Evolutionary conservation across 1,140 invertebrate genomes (phyloP), one percentile per base, ranked within the genome.

Genomic region (Lordiphosa collinella): DNA sequence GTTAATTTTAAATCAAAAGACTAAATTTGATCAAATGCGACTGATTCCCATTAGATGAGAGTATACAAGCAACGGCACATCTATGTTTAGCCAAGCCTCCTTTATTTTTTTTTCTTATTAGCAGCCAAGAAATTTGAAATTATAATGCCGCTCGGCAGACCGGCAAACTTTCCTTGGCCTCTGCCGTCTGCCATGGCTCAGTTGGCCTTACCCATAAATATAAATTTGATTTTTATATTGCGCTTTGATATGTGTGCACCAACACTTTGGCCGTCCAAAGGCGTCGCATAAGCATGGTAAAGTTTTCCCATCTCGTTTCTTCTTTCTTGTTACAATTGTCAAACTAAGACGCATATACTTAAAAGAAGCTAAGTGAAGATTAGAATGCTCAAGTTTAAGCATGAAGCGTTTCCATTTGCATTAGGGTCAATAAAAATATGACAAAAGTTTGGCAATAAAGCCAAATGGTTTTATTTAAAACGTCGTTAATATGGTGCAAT

Each of bases 171-270:
- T 52, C 37, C 55, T 47, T 52, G 70, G 12, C 54, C 57, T 52
- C 66, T 52, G 53, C 73, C 46, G 44, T 73, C 74, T 56, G 62
- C 43, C 40, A 31, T 18, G 51, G 25, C 63, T 62, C 63, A 67
- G 63, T 54, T 55, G 68, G 68, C 52, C 16, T 18, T 37, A 46
- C 38, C 35, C 78, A 84, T 82, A 82, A 84, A 82, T 82, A 84
- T 84, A 71, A 72, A 84, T 82, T 72, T 84, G 78, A 75, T 82
- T 82, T 68, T 67, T 82, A 54, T 75, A 58, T 52, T 41, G 34
- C 47, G 36, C 46, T 71, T 76, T 82, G 55, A 82, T 80, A 67
- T 82, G 66, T 67, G 14, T 32, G 44, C 31, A 50, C 37, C 56
- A 56, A 59, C 68, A 73, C 68, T 82, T 67, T 48, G 40, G 53